These are phyloP conservation scores for Drosophila percnosoma DNA, from an alignment of 2,888 invertebrate genomes.

Conservation along the genomic window DNA sequence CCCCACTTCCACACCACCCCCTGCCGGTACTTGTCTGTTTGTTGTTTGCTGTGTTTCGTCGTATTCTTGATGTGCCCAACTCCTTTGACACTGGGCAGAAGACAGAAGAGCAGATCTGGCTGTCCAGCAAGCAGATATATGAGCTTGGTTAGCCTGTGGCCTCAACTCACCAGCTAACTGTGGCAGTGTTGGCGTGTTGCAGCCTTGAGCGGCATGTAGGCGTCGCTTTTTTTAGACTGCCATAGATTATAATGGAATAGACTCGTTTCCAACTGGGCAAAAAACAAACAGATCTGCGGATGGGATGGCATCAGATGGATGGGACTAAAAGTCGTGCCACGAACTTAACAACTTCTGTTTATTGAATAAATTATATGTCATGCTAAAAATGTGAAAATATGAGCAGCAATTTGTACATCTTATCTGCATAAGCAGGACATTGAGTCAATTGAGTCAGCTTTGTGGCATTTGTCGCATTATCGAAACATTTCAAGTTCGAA, in stretches of 20 bases:
- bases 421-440: no score
- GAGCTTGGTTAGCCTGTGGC: slow-evolving; percentile 53
- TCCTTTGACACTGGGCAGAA: slow-evolving; percentile 55
- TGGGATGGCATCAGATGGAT: background rate
- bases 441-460: no score
- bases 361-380: background rate
- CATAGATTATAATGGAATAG: slow-evolving; percentile 28
- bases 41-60: slow-evolving; percentile 14
- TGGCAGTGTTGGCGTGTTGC: background rate
- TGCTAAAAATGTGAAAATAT: no score
- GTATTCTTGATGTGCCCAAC: slow-evolving; percentile 26
- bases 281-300: background rate
- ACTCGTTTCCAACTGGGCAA: slow-evolving; percentile 18
- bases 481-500: background rate
- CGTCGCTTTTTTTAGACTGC: slow-evolving; percentile 24
- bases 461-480: background rate
- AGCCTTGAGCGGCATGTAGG: slow-evolving; percentile 13
- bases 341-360: background rate
- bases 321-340: slow-evolving; percentile 26
- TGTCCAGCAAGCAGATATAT: slow-evolving; percentile 56
- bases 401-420: no score
- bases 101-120: slow-evolving; percentile 40
- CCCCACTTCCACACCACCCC: background rate
- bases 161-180: slow-evolving; percentile 30
- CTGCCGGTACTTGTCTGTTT: background rate